These are phyloP conservation scores for Orestias chungarensis DNA, from an alignment of 2,797 vertebrate species.

Conservation along the genomic window DNA sequence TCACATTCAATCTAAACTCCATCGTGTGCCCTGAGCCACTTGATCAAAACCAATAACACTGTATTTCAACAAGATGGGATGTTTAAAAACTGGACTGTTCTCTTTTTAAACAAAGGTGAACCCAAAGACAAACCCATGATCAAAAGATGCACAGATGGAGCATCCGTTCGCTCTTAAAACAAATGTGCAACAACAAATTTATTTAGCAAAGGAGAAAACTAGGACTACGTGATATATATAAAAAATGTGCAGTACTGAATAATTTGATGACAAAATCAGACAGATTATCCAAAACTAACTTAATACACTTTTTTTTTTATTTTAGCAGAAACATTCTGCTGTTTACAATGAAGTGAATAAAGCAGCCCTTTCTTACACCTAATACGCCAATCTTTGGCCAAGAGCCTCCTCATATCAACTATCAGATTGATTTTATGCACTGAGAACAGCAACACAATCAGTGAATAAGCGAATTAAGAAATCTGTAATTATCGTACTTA, in stretches of 20 bases:
- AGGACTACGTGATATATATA: background rate
- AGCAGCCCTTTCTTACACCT: background rate
- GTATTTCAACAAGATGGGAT: constrained; percentile 36
- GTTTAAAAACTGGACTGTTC: constrained; percentile 37
- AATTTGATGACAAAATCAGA: background rate
- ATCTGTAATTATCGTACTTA: too few relatives aligned
- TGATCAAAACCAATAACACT: constrained; percentile 57
- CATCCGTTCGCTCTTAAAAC: background rate
- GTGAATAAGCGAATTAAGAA: background rate
- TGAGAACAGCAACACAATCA: too few relatives aligned
- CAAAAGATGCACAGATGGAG: background rate
- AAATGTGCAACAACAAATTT: background rate
- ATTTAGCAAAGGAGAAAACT: background rate
- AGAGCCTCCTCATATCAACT: background rate
- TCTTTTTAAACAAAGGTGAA: background rate
- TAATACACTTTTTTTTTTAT: background rate
- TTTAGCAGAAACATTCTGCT: background rate
- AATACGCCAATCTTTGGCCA: background rate
- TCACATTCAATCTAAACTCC: constrained; percentile 50
- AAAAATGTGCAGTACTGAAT: background rate
- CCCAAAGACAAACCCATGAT: background rate
- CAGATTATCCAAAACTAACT: background rate
- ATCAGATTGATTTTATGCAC: background rate
- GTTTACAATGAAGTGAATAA: background rate
- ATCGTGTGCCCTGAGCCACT: constrained; percentile 47